phyloP scores from a whole-genome alignment of 2,888 invertebrate genomes.

The Melanophora roralis region DNA sequence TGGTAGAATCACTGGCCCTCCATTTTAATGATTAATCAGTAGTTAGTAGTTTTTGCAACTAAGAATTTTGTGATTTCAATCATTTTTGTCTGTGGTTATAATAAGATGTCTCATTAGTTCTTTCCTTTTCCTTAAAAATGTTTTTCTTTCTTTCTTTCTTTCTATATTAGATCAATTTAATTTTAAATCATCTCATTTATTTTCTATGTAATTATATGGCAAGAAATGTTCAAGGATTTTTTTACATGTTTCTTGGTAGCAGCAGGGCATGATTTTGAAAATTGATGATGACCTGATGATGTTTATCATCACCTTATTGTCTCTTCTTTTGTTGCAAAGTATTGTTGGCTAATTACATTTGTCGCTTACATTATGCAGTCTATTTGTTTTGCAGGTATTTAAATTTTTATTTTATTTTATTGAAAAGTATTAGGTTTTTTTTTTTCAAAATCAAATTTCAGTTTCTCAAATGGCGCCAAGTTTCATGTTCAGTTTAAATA shows the following conservation, averaged over 20 bases:
- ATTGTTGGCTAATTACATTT: slow-evolving; percentile 53
- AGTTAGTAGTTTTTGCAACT: neutral
- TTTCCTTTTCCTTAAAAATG: neutral
- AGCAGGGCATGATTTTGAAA: neutral
- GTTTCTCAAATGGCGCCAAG: slow-evolving; percentile 38
- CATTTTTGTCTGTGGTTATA: slow-evolving; percentile 35
- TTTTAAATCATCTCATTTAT: slow-evolving; percentile 4
- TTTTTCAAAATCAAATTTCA: neutral
- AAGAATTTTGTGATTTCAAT: slow-evolving; percentile 20
- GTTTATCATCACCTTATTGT: slow-evolving; percentile 47
- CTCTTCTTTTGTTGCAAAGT: slow-evolving; percentile 21
- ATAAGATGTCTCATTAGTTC: slow-evolving; percentile 33
- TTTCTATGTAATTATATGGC: neutral
- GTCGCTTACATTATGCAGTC: slow-evolving; percentile 22
- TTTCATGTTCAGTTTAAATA: slow-evolving; percentile 2
- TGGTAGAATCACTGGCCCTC: neutral
- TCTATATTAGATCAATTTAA: neutral
- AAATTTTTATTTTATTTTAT: neutral
- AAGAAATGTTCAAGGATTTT: neutral
- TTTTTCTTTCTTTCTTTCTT: neutral
- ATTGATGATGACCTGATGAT: slow-evolving; percentile 33
- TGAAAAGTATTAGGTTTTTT: slow-evolving; percentile 1
- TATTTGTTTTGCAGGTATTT: neutral
- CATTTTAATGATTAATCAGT: slow-evolving; percentile 22
- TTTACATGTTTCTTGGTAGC: neutral